Percentiles rank a stretch among this genome's conserved stretches.
Evolutionary conservation across 2,888 invertebrate species (phyloP).

Genomic region (Cephus sareptanus): DNA sequence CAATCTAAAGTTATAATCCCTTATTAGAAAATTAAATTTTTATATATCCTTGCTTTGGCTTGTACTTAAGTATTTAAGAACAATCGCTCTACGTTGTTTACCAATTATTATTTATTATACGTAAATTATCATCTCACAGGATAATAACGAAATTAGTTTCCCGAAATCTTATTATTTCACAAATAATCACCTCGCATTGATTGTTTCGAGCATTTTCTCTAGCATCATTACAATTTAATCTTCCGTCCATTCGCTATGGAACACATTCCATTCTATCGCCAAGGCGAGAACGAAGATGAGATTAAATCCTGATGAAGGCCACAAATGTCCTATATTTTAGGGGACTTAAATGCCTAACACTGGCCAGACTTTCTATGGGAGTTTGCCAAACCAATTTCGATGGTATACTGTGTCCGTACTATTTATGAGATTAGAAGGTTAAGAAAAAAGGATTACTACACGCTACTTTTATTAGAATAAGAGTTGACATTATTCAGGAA

Average conservation of each 20-base stretch:
- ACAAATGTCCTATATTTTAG: background rate
- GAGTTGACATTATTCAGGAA: background rate
- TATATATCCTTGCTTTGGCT: background rate
- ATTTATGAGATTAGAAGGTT: background rate
- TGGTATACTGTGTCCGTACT: background rate
- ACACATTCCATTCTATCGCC: background rate
- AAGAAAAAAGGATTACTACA: background rate
- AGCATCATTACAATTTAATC: background rate
- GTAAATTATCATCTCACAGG: background rate
- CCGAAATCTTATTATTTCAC: background rate
- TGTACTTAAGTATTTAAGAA: too few relatives aligned
- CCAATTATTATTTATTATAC: too few relatives aligned
- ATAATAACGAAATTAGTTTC: background rate
- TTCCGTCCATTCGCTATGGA: background rate
- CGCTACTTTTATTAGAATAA: background rate
- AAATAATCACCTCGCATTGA: background rate
- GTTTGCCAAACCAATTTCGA: background rate
- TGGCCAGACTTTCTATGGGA: background rate
- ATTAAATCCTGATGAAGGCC: background rate
- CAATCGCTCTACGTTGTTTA: background rate
- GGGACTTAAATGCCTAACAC: background rate
- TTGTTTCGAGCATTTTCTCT: background rate
- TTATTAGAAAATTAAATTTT: background rate
- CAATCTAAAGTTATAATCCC: background rate
- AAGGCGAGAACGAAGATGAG: background rate